Conservation (phyloP, 1,140 invertebrate genomes). For the Bombus vancouverensis region DNA sequence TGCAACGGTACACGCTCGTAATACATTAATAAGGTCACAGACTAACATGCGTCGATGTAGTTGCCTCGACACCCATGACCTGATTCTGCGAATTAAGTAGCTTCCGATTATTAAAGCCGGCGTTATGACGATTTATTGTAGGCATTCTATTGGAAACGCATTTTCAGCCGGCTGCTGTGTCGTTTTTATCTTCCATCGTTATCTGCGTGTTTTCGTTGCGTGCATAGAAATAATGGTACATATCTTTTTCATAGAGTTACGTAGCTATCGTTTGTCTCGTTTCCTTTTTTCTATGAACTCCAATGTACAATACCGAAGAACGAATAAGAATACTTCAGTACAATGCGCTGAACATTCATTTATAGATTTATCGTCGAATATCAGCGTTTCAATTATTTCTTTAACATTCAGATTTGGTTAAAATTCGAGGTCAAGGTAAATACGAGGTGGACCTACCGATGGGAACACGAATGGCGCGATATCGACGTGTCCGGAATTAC, state of each 20-base stretch:
- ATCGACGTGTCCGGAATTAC: not conserved
- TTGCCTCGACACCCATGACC: constrained; percentile 48
- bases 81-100: constrained; percentile 51
- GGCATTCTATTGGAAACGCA: constrained; percentile 29
- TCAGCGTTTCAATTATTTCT: too few relatives aligned
- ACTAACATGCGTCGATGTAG: constrained; percentile 38
- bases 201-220: not conserved
- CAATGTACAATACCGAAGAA: too few relatives aligned
- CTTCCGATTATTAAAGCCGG: constrained; percentile 48
- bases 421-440: not conserved
- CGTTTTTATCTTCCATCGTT: not conserved
- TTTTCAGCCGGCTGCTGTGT: not conserved
- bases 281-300: too few relatives aligned
- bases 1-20: constrained; percentile 5
- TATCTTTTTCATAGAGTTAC: not conserved
- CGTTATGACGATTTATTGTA: constrained; percentile 42
- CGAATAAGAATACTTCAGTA: too few relatives aligned
- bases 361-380: too few relatives aligned
- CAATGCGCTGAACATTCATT: not conserved
- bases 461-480: not conserved
- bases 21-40: constrained; percentile 42
- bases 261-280: not conserved
- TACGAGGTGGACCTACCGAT: not conserved
- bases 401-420: too few relatives aligned
- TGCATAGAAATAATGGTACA: not conserved